These are phyloP conservation scores for Mormyrus proboscirostris DNA, from an alignment of 2,797 vertebrate genomes.

Conservation along the genomic window DNA sequence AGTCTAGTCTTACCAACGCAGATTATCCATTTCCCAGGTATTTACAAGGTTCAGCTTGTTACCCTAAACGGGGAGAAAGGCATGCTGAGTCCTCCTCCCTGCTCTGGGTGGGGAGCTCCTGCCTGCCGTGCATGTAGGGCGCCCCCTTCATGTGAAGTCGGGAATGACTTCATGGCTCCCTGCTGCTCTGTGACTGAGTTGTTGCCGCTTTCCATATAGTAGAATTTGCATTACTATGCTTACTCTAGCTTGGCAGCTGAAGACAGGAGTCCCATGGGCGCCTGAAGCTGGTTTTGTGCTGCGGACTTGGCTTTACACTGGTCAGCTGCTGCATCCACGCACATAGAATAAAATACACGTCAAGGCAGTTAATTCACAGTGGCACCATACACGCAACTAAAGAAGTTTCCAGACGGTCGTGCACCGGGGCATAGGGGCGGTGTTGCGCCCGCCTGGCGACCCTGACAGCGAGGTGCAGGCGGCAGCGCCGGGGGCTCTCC, in stretches of 20 bases:
- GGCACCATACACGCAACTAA: background rate
- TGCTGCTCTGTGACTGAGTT: background rate
- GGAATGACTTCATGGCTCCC: background rate
- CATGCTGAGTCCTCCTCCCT: background rate
- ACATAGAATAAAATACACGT: background rate
- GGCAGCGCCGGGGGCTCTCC: too few relatives aligned
- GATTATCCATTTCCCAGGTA: background rate
- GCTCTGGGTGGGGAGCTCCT: background rate
- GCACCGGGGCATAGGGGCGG: background rate
- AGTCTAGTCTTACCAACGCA: background rate
- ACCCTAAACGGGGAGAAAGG: background rate
- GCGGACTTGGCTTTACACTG: background rate
- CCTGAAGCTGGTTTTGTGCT: background rate
- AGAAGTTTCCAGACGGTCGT: background rate
- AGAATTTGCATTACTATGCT: background rate
- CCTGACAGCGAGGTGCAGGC: background rate
- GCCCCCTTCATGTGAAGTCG: background rate
- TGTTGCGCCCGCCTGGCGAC: background rate
- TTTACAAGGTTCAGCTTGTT: background rate
- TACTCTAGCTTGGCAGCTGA: background rate
- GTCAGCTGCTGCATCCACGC: background rate
- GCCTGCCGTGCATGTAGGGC: background rate
- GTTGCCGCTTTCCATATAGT: background rate
- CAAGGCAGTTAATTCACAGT: background rate
- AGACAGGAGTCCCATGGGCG: background rate